Evolutionary conservation across 2,797 vertebrate genomes (phyloP).

Genomic region (Pseudotriccus pelzelni): DNA sequence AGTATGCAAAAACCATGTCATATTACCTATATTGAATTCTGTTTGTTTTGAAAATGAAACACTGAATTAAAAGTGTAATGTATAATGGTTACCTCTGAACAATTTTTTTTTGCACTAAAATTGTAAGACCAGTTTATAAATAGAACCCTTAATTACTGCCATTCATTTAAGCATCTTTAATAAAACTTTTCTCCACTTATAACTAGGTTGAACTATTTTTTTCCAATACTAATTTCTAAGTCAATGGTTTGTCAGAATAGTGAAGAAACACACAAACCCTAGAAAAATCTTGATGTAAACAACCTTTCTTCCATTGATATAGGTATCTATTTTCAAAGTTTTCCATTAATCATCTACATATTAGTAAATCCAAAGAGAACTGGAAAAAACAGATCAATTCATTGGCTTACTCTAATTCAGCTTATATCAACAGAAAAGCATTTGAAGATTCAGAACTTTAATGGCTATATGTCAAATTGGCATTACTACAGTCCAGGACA

Average conservation of each 20-base stretch:
- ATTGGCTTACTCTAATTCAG: neutral
- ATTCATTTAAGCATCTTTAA: neutral
- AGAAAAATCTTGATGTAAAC: neutral
- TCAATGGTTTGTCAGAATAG: neutral
- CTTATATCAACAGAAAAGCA: neutral
- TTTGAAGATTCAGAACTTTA: neutral
- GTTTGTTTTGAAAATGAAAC: neutral
- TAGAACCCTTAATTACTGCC: neutral
- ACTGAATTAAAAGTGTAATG: neutral
- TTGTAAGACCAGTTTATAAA: neutral
- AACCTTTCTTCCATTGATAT: neutral
- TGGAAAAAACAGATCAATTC: neutral
- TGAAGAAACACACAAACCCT: neutral
- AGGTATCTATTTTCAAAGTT: neutral
- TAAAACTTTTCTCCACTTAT: neutral
- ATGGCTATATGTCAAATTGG: neutral
- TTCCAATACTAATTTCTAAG: neutral
- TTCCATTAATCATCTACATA: neutral
- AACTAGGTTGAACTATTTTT: neutral
- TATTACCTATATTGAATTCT: neutral
- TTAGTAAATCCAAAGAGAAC: neutral
- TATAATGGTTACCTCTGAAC: neutral
- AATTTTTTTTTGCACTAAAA: neutral
- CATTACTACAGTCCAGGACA: neutral
- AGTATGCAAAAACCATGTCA: neutral